These are phyloP conservation scores for Bombycilla garrulus DNA, from an alignment of 2,113 vertebrate species.

Conservation along the genomic window DNA sequence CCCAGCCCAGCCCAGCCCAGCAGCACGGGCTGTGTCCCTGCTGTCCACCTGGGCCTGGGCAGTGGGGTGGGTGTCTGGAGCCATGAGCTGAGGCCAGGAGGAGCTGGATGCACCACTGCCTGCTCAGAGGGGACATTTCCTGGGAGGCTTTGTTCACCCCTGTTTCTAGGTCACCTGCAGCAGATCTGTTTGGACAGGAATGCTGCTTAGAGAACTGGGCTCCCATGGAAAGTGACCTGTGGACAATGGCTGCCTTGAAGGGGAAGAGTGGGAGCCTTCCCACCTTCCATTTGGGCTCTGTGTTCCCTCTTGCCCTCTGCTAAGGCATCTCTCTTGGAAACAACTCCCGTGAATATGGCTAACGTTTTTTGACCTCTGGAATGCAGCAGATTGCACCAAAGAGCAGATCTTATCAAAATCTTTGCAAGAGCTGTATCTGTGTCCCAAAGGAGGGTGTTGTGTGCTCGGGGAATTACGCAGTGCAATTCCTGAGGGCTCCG, in stretches of 20 bases:
- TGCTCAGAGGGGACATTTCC: neutral
- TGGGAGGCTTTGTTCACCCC: neutral
- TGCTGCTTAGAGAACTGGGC: neutral
- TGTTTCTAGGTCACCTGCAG: neutral
- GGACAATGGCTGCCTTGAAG: neutral
- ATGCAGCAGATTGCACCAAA: slow-evolving; percentile 49
- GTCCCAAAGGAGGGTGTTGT: neutral
- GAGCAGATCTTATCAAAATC: neutral
- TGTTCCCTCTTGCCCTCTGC: neutral
- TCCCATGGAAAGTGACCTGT: neutral
- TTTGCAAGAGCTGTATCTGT: neutral
- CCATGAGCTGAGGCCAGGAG: neutral
- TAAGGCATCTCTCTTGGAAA: neutral
- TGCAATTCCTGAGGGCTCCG: neutral
- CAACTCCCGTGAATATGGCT: neutral
- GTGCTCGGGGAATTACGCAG: neutral
- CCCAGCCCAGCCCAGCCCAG: neutral
- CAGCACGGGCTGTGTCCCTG: neutral
- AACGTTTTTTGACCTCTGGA: slow-evolving; percentile 31
- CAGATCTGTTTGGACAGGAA: neutral
- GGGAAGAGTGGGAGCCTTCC: neutral
- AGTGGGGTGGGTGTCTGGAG: neutral
- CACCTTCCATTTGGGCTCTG: neutral
- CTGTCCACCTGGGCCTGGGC: neutral
- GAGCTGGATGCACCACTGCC: neutral